Base-by-base conservation (phyloP, 2,888 invertebrate species). In the Lysandra bellargus region DNA sequence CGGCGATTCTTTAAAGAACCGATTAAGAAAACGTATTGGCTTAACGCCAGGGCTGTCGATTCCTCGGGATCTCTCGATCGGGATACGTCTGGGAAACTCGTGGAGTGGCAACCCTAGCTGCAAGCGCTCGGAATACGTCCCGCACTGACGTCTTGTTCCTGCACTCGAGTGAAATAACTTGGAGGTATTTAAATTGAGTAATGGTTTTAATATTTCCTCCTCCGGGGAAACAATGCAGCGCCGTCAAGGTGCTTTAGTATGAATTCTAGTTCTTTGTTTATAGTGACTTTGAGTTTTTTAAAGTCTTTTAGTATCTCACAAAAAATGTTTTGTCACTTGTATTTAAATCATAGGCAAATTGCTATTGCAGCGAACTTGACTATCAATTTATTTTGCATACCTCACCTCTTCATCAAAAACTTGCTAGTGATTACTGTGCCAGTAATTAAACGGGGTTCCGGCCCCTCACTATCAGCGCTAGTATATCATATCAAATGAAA, bases 131-230 rank as follows among this genome's bases (percentile, higher is more conserved):
- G 30, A 69, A 14, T 69, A 69, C 69, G 69, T 33, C 33, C 14
- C 69, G 69, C 33, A 23, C 1, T 69, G 69, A 69, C 33, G 69
- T 69, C 69, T 69, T 69, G 69, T 69, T 69, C 69, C 3, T 69
- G 33, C 33, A 14, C 33, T 14, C 33, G 14, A 69, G 69, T 69
- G 33, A 33, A 69, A 69, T 69, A 69, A 69, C 69, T 14, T 30
- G 2, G 33, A 69, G 69, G 69, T 69, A 69, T 69, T 69, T 33
- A 33, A 33, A 69, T 69, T 33, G 69, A 69, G 23, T 14, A 69
- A 69, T 33, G 33, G 12, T 33, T 69, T 69, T 69, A 69, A 69
- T 33, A 69, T 33, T 69, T 12, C 33, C 33, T 69, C 12, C 4
- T 33, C 12, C 30, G 14, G 33, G 69, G 9, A 33, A 69, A 33